Evolutionary conservation across 35 echinoderm and acorn worm species (phyloP), one percentile per base, ranked within the genome.

Genomic region (Hemicentrotus pulcherrimus): DNA sequence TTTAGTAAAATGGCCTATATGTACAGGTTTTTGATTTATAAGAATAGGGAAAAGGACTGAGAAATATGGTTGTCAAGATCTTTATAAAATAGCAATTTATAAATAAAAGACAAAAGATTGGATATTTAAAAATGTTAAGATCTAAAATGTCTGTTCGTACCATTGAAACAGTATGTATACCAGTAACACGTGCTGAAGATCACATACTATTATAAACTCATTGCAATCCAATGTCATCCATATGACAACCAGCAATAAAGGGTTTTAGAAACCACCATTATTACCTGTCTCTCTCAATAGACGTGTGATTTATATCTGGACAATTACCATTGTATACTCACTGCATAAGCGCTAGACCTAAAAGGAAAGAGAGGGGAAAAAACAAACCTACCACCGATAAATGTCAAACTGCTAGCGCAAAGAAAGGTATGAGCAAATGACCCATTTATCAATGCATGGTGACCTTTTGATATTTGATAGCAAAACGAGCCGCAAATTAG

Each of bases 361-460:
- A 78, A 78, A 22, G n/a, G 24, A 78, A 28, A 28, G 65, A 78
- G 65, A 78, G 24, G 19, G 65, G 19, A 24, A 78, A 78, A 78
- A 6, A 41, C 35, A 3, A 41, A 41, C 35, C 11, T 59, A 59
- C 65, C 19, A 18, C 15, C 22, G 19, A 78, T 78, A 78, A 78
- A 78, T 78, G 65, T 78, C 65, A 78, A n/a, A 78, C 88, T 90
- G 18, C 88, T 15, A 47, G 14, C n/a, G 88, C 88, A 7, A 32
- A 90, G 19, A 90, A 30, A 45, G 32, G 32, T 22, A 78, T 18
- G 88, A 90, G 88, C 88, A 33, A 90, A 30, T 90, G 88, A 90
- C 88, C 88, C 88, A 90, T 90, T 90, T 90, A 90, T 90, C 32
- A 90, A 90, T 90, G 88, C 88, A 33, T 90, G 32, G 88, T 90